These are phyloP conservation scores for Arbacia lixula DNA, from an alignment of 53 echinoderm and acorn worm species.

Conservation along the genomic window DNA sequence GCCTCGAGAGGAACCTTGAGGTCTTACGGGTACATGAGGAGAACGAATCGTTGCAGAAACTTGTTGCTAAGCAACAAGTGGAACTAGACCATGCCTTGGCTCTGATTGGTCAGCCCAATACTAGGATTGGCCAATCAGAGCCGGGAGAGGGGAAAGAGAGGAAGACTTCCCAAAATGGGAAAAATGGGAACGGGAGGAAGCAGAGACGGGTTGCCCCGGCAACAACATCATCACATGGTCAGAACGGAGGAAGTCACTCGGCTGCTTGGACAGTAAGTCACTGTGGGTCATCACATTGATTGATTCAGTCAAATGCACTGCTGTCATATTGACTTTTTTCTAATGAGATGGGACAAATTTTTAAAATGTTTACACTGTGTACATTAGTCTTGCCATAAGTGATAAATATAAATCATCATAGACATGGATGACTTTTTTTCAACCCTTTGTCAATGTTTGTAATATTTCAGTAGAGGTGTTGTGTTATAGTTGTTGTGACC, in stretches of 20 bases:
- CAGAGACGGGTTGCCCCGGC: conserved; percentile 2
- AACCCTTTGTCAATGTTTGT: too few species aligned
- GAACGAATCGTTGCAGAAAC: conserved; percentile 18
- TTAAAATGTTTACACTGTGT: too few species aligned
- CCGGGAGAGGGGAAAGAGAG: neutral
- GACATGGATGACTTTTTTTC: too few species aligned
- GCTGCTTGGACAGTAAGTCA: conserved; percentile 34
- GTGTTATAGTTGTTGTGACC: too few species aligned
- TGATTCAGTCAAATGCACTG: too few species aligned
- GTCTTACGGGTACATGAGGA: conserved; percentile 19
- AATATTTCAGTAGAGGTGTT: too few species aligned
- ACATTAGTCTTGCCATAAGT: too few species aligned
- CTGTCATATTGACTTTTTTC: too few species aligned
- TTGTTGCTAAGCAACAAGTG: conserved; percentile 7
- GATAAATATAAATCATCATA: too few species aligned
- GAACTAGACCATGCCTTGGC: conserved; percentile 13
- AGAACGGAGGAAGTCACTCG: neutral
- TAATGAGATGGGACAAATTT: too few species aligned
- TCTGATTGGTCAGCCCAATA: conserved; percentile 37
- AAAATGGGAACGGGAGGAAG: conserved; percentile 9
- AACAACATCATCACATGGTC: conserved; percentile 8
- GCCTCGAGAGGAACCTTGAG: neutral
- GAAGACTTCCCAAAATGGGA: neutral
- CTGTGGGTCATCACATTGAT: too few species aligned
- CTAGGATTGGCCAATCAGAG: conserved; percentile 21